Conservation (phyloP, 2,888 invertebrate species). For the Galeruca laticollis region DNA sequence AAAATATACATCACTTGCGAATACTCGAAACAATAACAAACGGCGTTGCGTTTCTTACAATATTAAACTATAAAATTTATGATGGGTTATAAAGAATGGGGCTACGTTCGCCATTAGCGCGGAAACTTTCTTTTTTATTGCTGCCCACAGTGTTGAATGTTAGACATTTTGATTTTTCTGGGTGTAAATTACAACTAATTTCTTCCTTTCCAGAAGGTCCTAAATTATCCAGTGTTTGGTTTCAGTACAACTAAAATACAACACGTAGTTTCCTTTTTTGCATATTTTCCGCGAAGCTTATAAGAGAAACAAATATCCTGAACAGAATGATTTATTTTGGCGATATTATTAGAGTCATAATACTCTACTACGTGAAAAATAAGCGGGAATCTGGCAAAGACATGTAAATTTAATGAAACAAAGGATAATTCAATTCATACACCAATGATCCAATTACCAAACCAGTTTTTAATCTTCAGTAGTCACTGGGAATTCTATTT, state of each 20-base stretch:
- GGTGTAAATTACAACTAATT: slow-evolving; percentile 46
- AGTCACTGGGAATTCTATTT: no score
- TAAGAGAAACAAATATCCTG: no score
- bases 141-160: slow-evolving; percentile 60
- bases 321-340: neutral
- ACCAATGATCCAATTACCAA: no score
- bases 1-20: slow-evolving; percentile 66
- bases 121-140: slow-evolving; percentile 63
- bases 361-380: no score
- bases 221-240: slow-evolving; percentile 18
- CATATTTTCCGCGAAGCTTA: neutral
- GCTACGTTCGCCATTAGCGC: slow-evolving; percentile 62
- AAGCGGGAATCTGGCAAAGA: no score
- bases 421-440: no score
- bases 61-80: slow-evolving; percentile 65
- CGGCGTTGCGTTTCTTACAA: slow-evolving; percentile 63
- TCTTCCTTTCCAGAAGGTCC: slow-evolving; percentile 22
- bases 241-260: neutral
- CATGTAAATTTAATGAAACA: no score
- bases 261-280: neutral
- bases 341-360: no score
- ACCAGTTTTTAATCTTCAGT: no score
- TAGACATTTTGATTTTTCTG: slow-evolving; percentile 59
- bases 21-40: slow-evolving; percentile 64
- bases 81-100: slow-evolving; percentile 64